Base-by-base conservation (phyloP, 64 coral and sea anemone species). In the Hydrozoanthus tunicans region DNA sequence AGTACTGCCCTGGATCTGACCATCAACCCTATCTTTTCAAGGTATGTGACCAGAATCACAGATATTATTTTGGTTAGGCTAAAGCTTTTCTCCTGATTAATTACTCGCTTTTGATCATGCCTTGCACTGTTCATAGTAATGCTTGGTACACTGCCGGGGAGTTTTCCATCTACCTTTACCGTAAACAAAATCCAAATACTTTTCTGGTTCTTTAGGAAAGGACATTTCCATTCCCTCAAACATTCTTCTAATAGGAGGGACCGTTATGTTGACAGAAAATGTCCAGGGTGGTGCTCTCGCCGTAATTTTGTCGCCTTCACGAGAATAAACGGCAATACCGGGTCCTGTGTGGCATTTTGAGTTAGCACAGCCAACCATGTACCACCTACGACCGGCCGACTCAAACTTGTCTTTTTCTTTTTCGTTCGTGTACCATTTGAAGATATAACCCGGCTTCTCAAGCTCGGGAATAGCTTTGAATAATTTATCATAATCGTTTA, bases 331-430 rank as follows among this genome's bases (percentile, higher is more conserved):
- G 53, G 43, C 89, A 63, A 90, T 90, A 7, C 89, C 89, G 5
- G 89, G 89, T 9, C 89, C 89, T n/a, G 73, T 78, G 5, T 73
- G 89, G 56, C 89, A 90, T 1, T 79, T 5, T 66, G 73, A 53
- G 15, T 90, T 90, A 23, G 67, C 62, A 90, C 89, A 90, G 58
- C 89, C 89, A 14, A 90, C 89, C 89, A 90, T 90, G 15, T 90
- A 90, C 60, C 89, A 79, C 3, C 79, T 61, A 6, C 73, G 74
- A 53, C 89, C 89, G 25, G 78, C 64, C 9, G 74, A 32, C 15
- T 66, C 81, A 17, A 14, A 79, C 8, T 77, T 79, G 12, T 25
- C 15, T 63, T 81, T 81, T 51, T 60, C 13, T 11, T 81, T 81
- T 63, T 62, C 59, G 1, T 63, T 61, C 9, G 9, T 27, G 6